Conservation (phyloP, 1,140 invertebrate genomes). For the Dendroctonus valens region DNA sequence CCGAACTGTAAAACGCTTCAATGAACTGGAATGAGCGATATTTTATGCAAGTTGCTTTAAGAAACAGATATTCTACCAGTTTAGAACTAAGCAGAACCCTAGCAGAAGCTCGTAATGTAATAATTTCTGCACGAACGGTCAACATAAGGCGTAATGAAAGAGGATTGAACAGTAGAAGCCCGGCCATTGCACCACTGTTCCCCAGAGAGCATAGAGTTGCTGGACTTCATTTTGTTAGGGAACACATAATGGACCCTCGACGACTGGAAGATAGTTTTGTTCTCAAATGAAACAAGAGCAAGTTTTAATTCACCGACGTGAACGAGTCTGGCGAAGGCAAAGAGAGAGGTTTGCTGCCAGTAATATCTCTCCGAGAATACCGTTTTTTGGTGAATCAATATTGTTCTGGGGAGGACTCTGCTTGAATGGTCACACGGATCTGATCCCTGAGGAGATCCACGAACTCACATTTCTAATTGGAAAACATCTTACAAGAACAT, state of each 20-base stretch:
- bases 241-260: slow-evolving; percentile 8
- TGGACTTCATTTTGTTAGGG: neutral
- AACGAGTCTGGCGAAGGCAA: slow-evolving; percentile 19
- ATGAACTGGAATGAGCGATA: no score
- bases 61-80: no score
- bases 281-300: slow-evolving; percentile 6
- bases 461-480: slow-evolving; percentile 10
- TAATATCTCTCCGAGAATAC: slow-evolving; percentile 23
- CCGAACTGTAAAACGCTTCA: no score
- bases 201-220: slow-evolving; percentile 9
- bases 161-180: slow-evolving; percentile 10
- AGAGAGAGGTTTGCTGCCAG: slow-evolving; percentile 31
- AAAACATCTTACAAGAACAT: slow-evolving; percentile 28
- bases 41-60: no score
- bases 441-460: slow-evolving; percentile 26
- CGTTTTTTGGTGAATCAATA: slow-evolving; percentile 19
- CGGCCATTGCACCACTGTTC: slow-evolving; percentile 5
- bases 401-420: slow-evolving; percentile 33
- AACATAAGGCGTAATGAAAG: slow-evolving; percentile 4
- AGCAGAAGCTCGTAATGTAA: slow-evolving; percentile 1
- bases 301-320: slow-evolving; percentile 19
- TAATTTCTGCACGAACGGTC: slow-evolving; percentile 2
- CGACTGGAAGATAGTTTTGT: slow-evolving; percentile 11
- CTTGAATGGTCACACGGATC: slow-evolving; percentile 34
- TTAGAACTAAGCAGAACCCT: no score